Evolutionary conservation across 2,888 invertebrate genomes (phyloP), one percentile per base, ranked within the genome.

Genomic region (Pocota personata): DNA sequence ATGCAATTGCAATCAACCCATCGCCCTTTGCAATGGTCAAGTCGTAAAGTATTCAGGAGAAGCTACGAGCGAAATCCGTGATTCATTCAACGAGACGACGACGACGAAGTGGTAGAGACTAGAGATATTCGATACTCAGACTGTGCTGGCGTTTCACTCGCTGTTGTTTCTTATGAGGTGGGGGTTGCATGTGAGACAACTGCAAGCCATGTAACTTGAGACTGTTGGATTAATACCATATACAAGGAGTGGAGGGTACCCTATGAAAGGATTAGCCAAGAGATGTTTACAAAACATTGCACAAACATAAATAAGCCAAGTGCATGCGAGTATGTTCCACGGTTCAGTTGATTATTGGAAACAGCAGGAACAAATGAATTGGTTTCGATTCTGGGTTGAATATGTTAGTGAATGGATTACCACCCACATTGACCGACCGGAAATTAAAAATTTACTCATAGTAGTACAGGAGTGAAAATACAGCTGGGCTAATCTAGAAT

Each of bases 201-300:
- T 78, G 83, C 73, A 73, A 62, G 46, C 62, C 67, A 57, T 75
- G 84, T 84, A 84, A 84, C 64, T 50, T 46, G 75, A 84, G 75
- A 75, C 69, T 69, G 62, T 6, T 55, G 79, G 73, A 75, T 79
- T 80, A 75, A 80, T 80, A 80, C 69, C 43, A 75, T 67, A 62
- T 48, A 19, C 12, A 3, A n/a, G 14, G 14, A 2, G 24, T 14
- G 37, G 16, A 35, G 58, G 37, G 30, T 72, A 64, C 57, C 30
- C 64, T 76, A 21, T 55, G 66, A 48, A 86, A 71, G 84, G 84
- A 86, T 84, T 86, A 82, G 66, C 82, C 76, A 37, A 40, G 86
- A 82, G 76, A 86, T 86, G 76, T 82, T 86, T 86, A 77, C 82
- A 86, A 86, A 82, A 86, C 86, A 86, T 82, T 86, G 82, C 82